Conservation (phyloP, 2,888 invertebrate species). For the Spodoptera exigua region DNA sequence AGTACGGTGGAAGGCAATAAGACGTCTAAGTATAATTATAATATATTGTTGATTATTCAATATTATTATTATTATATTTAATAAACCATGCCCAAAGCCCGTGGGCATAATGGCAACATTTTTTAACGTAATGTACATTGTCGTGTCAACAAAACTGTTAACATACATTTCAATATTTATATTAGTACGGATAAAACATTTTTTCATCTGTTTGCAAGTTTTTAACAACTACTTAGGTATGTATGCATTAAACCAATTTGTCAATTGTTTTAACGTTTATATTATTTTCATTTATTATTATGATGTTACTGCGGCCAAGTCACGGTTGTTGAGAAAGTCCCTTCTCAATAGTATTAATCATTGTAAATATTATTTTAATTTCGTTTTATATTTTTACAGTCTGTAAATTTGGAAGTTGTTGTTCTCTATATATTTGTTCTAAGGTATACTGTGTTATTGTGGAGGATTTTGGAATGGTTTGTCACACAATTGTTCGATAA, state of each 20-base stretch:
- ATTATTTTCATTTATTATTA: slow-evolving; percentile 9
- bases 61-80: too few species aligned
- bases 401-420: too few species aligned
- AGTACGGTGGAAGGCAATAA: too few species aligned
- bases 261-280: slow-evolving; percentile 8
- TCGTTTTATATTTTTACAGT: slow-evolving; percentile 5
- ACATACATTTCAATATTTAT: slow-evolving; percentile 9
- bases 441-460: too few species aligned
- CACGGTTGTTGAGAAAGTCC: slow-evolving; percentile 16
- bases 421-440: too few species aligned
- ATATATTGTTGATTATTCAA: too few species aligned
- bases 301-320: slow-evolving; percentile 26
- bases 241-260: slow-evolving; percentile 1
- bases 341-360: slow-evolving; percentile 13
- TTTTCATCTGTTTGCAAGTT: slow-evolving; percentile 4
- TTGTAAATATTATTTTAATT: slow-evolving; percentile 50
- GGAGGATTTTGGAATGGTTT: too few species aligned
- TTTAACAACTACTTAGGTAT: slow-evolving; percentile 8
- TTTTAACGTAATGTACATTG: background rate
- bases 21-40: too few species aligned
- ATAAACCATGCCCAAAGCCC: too few species aligned
- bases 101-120: too few species aligned
- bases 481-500: too few species aligned
- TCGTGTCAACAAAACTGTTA: slow-evolving; percentile 6
- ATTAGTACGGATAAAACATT: slow-evolving; percentile 1